phyloP scores from a whole-genome alignment of 2,113 vertebrate genomes.

The Saguinus imperator region DNA sequence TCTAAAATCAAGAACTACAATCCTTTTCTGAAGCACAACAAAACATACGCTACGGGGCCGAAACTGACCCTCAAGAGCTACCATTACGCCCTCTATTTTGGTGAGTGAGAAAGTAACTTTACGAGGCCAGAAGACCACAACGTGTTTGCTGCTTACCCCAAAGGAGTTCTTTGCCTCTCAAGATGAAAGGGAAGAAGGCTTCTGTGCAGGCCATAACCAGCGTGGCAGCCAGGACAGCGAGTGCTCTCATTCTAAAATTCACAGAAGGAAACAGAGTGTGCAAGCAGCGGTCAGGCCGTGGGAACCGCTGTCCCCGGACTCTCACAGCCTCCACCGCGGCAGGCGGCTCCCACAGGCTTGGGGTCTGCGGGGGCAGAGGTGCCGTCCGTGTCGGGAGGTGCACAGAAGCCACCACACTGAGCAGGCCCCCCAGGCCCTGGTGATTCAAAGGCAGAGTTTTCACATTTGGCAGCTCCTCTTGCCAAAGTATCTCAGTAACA shows the following conservation, averaged over 20 bases:
- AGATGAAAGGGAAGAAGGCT: constrained; percentile 68
- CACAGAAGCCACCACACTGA: accelerated
- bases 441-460: too few species aligned
- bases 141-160: constrained; percentile 77
- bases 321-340: accelerated
- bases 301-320: accelerated
- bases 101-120: neutral
- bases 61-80: neutral
- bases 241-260: constrained; percentile 69
- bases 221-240: constrained; percentile 63
- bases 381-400: too few species aligned
- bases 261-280: constrained; percentile 41
- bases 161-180: constrained; percentile 7
- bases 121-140: accelerated
- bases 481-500: neutral
- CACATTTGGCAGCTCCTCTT: accelerated
- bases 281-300: accelerated
- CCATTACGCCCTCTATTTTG: neutral
- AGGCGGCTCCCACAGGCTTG: accelerated
- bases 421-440: accelerated
- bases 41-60: accelerated
- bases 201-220: constrained; percentile 63
- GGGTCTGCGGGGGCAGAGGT: accelerated
- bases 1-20: neutral
- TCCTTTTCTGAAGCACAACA: neutral